Evolutionary conservation across 2,888 invertebrate species (phyloP), one percentile per base, ranked within the genome.

Genomic region (Aspidiotus destructor): DNA sequence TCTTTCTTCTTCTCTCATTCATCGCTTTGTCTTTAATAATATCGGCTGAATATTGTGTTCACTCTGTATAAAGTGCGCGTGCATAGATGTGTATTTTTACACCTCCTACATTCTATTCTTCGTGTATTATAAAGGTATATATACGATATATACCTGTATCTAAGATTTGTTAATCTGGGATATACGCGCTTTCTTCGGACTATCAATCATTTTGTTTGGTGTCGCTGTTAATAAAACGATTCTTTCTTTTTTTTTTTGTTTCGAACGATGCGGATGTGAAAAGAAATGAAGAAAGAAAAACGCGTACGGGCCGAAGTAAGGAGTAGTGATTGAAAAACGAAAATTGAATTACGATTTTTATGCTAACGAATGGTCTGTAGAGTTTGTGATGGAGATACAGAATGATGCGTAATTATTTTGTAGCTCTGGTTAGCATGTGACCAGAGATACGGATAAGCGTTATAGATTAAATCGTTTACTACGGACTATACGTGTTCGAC

Each of bases 61-160:
- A 48, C 44, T 57, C 58, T 44, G 57, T 60, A 60, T 28, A 28
- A 28, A 28, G 28, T 28, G 5, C 28, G 28, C 28, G 28, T 28
- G 28, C 28, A 28, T 28, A 28, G 28, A 28, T 58, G 48, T 60
- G 28, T 60, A 48, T 67, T 67, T 67, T 67, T 67, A 67, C 67
- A 67, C 67, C 67, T 67, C 67, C 67, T 67, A 67, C 67, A 67
- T 67, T 44, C 60, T 67, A 57, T 67, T 48, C 40, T 58, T 67
- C 52, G 48, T 60, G 28, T 28, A 28, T 28, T 28, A 28, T 28
- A 28, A 28, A 28, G 28, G 28, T 28, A 28, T 28, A 28, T 28
- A 28, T 28, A 28, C 28, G 28, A 28, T 28, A 28, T 28, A 28
- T 28, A 28, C 48, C 53, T 10, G 10, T 63, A 53, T 9, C 6